Evolutionary conservation across 1,140 invertebrate species (phyloP).

Genomic region (Drosophila aff.): DNA sequence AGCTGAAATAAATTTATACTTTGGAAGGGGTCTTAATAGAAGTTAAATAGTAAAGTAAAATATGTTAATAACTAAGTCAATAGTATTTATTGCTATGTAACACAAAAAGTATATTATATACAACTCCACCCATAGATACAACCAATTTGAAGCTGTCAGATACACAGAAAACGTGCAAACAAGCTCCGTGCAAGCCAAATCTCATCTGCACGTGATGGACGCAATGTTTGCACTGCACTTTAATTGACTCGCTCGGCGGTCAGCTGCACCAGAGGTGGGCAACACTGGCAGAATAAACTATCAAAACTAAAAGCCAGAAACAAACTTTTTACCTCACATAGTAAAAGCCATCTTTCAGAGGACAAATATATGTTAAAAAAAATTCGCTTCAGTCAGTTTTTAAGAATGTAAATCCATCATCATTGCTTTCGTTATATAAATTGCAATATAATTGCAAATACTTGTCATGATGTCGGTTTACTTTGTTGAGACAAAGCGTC

Average conservation of each 20-base stretch:
- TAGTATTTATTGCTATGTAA: background rate
- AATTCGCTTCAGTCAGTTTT: background rate
- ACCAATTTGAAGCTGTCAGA: background rate
- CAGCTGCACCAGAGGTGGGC: slow-evolving; percentile 1
- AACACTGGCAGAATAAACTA: slow-evolving; percentile 1
- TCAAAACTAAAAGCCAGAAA: background rate
- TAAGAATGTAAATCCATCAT: background rate
- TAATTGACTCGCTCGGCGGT: slow-evolving; percentile 39
- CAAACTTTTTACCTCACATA: background rate
- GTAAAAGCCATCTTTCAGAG: too few relatives aligned
- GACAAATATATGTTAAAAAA: too few relatives aligned
- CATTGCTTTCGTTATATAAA: background rate
- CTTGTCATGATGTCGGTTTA: slow-evolving; percentile 7
- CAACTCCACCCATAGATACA: background rate
- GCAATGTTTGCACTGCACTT: slow-evolving; percentile 39
- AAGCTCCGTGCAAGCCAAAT: slow-evolving; percentile 3
- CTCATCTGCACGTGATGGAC: slow-evolving; percentile 34
- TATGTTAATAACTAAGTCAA: background rate
- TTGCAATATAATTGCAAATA: background rate
- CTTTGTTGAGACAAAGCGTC: slow-evolving; percentile 6
- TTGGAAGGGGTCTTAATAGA: background rate
- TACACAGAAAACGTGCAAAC: background rate
- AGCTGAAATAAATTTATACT: background rate
- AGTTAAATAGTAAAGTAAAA: background rate
- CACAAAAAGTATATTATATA: background rate